phyloP scores from a whole-genome alignment of 2,113 vertebrate species.

The Paramisgurnus dabryanus region DNA sequence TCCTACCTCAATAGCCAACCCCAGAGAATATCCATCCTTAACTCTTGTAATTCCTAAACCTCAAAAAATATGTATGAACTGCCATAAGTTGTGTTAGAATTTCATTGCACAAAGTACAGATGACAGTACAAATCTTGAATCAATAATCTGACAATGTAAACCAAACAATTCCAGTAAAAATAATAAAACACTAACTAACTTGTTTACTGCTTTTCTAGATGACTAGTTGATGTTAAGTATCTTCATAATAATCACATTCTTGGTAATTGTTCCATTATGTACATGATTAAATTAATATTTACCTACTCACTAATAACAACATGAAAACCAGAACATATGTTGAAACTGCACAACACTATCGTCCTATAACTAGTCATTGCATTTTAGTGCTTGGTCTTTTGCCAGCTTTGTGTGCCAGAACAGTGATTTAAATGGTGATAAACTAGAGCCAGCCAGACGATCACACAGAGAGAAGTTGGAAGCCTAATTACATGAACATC shows the following conservation, averaged over 20 bases:
- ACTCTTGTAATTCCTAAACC: no score
- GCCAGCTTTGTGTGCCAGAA: conserved; percentile 41
- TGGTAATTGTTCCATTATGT: background rate
- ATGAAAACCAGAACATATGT: conserved; percentile 19
- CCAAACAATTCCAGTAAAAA: no score
- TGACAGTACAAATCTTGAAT: no score
- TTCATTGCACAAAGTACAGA: no score
- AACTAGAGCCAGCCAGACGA: conserved; percentile 33
- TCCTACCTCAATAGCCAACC: no score
- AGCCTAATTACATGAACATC: conserved; percentile 58
- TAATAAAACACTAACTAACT: no score
- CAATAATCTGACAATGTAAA: no score
- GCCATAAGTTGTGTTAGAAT: no score
- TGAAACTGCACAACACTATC: background rate
- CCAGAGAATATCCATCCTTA: no score
- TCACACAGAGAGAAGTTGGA: conserved; percentile 34
- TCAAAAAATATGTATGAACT: no score
- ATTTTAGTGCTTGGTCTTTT: conserved; percentile 9
- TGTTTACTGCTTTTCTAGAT: no score
- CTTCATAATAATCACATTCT: background rate
- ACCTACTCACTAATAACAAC: background rate
- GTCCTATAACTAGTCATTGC: conserved; percentile 11
- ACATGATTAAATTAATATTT: background rate
- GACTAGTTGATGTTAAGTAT: background rate
- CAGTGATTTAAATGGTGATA: conserved; percentile 46